A percentile compares a stretch with the other conserved stretches of the same genome.
These are phyloP conservation scores for Microchrysa polita DNA, from an alignment of 2,888 invertebrate genomes.

Conservation along the genomic window DNA sequence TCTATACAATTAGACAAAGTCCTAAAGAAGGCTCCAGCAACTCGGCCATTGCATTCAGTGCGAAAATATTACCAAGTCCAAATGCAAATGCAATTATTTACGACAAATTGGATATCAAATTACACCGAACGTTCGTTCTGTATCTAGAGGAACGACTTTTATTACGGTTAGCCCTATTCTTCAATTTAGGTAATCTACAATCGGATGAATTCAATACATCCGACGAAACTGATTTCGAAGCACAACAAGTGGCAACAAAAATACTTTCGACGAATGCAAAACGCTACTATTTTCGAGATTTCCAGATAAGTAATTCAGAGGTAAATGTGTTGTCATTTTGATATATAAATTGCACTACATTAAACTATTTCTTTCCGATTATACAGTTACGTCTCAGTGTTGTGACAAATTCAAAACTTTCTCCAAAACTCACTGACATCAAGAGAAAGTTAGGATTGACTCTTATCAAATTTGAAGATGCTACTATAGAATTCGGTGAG, in stretches of 20 bases:
- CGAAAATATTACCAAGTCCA: constrained; percentile 77
- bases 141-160: constrained; percentile 88
- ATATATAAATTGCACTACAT: not conserved
- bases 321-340: constrained; percentile 60
- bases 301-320: constrained; percentile 82
- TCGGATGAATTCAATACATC: constrained; percentile 71
- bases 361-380: not conserved
- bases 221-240: constrained; percentile 83
- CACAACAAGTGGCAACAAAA: constrained; percentile 80
- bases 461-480: constrained; percentile 96
- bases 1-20: constrained; percentile 73
- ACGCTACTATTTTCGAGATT: constrained; percentile 85
- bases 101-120: constrained; percentile 82
- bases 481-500: constrained; percentile 89
- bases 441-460: constrained; percentile 89
- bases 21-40: constrained; percentile 54
- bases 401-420: constrained; percentile 85
- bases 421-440: constrained; percentile 77
- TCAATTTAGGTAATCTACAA: constrained; percentile 70
- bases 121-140: constrained; percentile 80
- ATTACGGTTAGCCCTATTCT: constrained; percentile 74
- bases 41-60: constrained; percentile 82
- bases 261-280: constrained; percentile 83
- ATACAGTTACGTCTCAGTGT: constrained; percentile 86
- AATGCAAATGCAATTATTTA: constrained; percentile 88